Evolutionary conservation across 2,888 invertebrate species (phyloP).

Genomic region (Didymodactylos carnosus): DNA sequence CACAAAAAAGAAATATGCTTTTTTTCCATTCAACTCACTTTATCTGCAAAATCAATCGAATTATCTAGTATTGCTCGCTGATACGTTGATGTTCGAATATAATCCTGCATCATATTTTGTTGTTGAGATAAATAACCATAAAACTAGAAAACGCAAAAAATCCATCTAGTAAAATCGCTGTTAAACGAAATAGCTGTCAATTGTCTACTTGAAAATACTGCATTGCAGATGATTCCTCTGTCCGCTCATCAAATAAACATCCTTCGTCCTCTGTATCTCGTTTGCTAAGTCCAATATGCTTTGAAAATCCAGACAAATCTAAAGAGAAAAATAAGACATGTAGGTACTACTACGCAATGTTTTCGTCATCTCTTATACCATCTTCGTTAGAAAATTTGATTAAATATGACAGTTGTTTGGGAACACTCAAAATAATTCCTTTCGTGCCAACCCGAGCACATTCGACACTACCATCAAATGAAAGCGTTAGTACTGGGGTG

Average conservation of each 20-base stretch:
- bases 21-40: conserved; percentile 29
- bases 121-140: conserved; percentile 96
- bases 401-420: neutral
- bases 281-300: no score
- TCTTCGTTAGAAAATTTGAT: neutral
- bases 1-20: neutral
- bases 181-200: conserved; percentile 20
- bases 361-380: no score
- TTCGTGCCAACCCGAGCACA: neutral
- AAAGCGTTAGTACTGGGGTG: neutral
- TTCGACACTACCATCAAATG: neutral
- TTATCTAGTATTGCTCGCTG: conserved; percentile 87
- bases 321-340: no score
- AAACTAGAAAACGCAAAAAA: conserved; percentile 50
- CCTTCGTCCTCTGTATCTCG: neutral
- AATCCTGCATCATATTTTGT: conserved; percentile 99
- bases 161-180: neutral
- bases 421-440: neutral
- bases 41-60: conserved; percentile 61
- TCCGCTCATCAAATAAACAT: conserved; percentile 63
- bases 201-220: conserved; percentile 63
- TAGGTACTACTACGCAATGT: no score
- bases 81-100: conserved; percentile 89
- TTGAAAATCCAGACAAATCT: no score
- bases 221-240: conserved; percentile 89